phyloP scores from a whole-genome alignment of 2,888 invertebrate species.

The Synergus umbraculus region DNA sequence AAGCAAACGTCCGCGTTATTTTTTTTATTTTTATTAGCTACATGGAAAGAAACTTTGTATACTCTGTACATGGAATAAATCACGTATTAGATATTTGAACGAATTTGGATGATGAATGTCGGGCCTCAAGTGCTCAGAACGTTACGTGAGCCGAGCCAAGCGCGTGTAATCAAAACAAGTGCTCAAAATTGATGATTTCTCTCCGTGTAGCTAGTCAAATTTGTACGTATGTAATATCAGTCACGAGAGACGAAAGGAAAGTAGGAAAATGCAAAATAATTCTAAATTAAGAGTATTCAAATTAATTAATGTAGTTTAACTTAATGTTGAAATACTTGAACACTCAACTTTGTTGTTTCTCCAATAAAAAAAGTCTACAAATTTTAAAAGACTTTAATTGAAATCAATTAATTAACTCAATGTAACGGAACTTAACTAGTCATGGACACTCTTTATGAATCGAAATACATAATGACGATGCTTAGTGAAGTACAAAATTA shows the following conservation, averaged over 20 bases:
- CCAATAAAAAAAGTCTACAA: too few relatives aligned
- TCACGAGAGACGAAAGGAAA: neutral
- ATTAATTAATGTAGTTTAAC: neutral
- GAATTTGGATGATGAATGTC: too few relatives aligned
- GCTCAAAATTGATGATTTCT: too few relatives aligned
- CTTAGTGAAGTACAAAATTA: neutral
- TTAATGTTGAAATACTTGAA: too few relatives aligned
- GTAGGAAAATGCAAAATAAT: neutral
- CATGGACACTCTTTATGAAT: neutral
- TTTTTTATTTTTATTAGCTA: neutral
- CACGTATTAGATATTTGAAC: too few relatives aligned
- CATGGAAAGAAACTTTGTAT: too few relatives aligned
- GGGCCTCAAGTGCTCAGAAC: too few relatives aligned
- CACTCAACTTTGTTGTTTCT: too few relatives aligned
- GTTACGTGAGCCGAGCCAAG: too few relatives aligned
- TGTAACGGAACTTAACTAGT: neutral
- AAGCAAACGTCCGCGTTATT: neutral
- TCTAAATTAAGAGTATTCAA: neutral
- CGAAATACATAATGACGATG: neutral
- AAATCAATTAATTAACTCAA: neutral
- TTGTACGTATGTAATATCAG: constrained; percentile 8
- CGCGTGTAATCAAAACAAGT: too few relatives aligned
- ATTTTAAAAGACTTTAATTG: neutral
- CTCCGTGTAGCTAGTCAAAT: neutral
- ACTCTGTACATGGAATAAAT: too few relatives aligned